Percentiles rank a stretch among this genome's conserved stretches.
Evolutionary conservation across 2,888 invertebrate genomes (phyloP).

Genomic region (Plutella xylostella): DNA sequence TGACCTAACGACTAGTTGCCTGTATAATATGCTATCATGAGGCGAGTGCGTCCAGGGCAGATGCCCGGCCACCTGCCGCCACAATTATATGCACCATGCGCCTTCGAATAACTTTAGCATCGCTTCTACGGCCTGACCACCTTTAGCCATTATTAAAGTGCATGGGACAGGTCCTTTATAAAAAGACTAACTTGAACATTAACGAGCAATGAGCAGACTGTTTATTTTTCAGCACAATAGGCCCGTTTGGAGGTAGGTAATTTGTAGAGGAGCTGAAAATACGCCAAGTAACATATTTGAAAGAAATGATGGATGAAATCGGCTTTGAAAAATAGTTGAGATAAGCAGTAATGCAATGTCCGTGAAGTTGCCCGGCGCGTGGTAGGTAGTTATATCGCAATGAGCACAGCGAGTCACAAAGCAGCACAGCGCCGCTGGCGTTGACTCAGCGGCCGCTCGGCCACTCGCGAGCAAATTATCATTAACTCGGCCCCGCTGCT

Average conservation of each 20-base stretch:
- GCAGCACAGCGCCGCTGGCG: conserved; percentile 28
- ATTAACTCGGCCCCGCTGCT: conserved; percentile 21
- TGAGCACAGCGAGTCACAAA: conserved; percentile 21
- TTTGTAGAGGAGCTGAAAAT: too few species aligned
- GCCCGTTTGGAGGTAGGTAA: too few species aligned
- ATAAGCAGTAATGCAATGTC: too few species aligned
- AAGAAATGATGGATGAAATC: too few species aligned
- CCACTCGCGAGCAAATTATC: conserved; percentile 66
- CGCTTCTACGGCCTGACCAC: neutral
- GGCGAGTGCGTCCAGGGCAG: too few species aligned
- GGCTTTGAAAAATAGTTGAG: too few species aligned
- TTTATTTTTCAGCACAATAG: too few species aligned
- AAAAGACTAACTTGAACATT: too few species aligned
- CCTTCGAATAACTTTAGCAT: conserved; percentile 1
- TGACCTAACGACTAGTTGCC: too few species aligned
- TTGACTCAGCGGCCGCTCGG: conserved; percentile 49
- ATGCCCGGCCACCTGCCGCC: conserved; percentile 49
- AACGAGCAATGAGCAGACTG: too few species aligned
- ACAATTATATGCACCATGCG: conserved; percentile 8
- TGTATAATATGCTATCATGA: too few species aligned
- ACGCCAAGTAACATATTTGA: too few species aligned
- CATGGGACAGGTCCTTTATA: neutral
- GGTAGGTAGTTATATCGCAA: conserved; percentile 18
- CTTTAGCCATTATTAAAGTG: neutral
- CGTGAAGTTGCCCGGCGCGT: neutral